phyloP scores from a whole-genome alignment of 2,888 invertebrate genomes.

The Bruchidius siliquastri region DNA sequence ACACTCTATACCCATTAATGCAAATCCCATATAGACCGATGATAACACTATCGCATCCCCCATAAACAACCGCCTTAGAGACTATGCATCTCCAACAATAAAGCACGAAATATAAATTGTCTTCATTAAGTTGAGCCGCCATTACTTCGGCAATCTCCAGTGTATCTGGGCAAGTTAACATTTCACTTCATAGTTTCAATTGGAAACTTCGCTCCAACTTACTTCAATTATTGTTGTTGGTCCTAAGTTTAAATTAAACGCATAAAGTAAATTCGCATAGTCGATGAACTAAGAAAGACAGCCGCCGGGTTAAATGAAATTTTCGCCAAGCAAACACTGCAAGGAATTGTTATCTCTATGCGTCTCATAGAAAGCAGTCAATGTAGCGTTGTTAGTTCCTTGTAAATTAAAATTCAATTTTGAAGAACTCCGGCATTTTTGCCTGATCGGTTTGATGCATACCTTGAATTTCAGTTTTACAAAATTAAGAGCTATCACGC shows the following conservation, averaged over 20 bases:
- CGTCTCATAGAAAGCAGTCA: not conserved
- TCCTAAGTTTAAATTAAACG: conserved; percentile 29
- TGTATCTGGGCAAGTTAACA: conserved; percentile 30
- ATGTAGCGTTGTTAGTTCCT: too few relatives aligned
- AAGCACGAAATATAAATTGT: conserved; percentile 23
- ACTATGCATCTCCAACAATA: conserved; percentile 3
- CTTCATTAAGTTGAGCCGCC: conserved; percentile 25
- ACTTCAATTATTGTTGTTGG: conserved; percentile 35
- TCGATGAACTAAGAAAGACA: conserved; percentile 20
- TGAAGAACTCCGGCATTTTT: too few relatives aligned
- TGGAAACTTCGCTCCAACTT: conserved; percentile 29
- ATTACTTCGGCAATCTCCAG: conserved; percentile 24
- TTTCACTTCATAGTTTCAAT: conserved; percentile 34
- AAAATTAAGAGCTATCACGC: too few relatives aligned
- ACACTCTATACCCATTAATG: not conserved
- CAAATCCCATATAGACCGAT: not conserved
- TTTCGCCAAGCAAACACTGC: not conserved
- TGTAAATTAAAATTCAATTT: too few relatives aligned
- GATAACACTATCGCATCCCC: conserved; percentile 16
- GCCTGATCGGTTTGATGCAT: too few relatives aligned
- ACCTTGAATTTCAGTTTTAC: too few relatives aligned
- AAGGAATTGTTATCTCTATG: not conserved
- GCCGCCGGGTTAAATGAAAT: conserved; percentile 3
- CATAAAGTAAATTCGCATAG: conserved; percentile 27
- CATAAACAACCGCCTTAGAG: conserved; percentile 16